Evolutionary conservation across 1,140 invertebrate genomes (phyloP).

Genomic region (Harpegnathos saltator): DNA sequence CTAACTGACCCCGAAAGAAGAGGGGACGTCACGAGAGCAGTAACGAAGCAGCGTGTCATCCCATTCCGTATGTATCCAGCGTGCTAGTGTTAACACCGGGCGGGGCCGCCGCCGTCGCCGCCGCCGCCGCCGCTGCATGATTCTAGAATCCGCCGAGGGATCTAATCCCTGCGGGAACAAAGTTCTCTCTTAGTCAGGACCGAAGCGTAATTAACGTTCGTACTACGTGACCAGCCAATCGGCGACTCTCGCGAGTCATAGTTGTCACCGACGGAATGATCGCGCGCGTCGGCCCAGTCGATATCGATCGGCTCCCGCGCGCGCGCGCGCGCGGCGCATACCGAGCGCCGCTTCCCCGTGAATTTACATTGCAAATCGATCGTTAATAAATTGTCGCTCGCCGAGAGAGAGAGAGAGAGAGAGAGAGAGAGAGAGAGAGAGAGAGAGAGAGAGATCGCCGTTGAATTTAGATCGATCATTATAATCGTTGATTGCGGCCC

Average conservation of each 20-base stretch:
- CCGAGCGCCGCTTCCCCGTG: conserved; percentile 5
- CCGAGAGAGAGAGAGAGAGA: too few species aligned
- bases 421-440: too few species aligned
- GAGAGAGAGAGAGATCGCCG: too few species aligned
- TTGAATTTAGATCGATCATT: conserved; percentile 62
- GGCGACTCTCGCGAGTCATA: conserved; percentile 68
- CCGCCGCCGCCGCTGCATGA: conserved; percentile 68
- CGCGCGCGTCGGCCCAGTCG: conserved; percentile 31
- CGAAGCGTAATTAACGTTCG: conserved; percentile 75
- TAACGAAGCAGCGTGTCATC: conserved; percentile 46
- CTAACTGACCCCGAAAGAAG: conserved; percentile 64
- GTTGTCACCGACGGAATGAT: conserved; percentile 47
- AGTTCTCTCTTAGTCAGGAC: conserved; percentile 72
- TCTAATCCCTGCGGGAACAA: conserved; percentile 71
- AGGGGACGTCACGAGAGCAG: conserved; percentile 38
- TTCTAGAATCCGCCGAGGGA: conserved; percentile 66
- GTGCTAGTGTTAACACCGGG: conserved; percentile 70
- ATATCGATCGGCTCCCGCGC: conserved; percentile 59
- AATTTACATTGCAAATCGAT: conserved; percentile 71
- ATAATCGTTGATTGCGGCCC: conserved; percentile 56
- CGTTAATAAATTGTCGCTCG: conserved; percentile 55
- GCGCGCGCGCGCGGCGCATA: too few species aligned
- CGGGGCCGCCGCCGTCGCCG: conserved; percentile 58
- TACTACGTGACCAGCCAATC: conserved; percentile 71
- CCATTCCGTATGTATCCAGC: conserved; percentile 65